Evolutionary conservation across 1,140 invertebrate species (phyloP).

Genomic region (Trichonephila inaurata): DNA sequence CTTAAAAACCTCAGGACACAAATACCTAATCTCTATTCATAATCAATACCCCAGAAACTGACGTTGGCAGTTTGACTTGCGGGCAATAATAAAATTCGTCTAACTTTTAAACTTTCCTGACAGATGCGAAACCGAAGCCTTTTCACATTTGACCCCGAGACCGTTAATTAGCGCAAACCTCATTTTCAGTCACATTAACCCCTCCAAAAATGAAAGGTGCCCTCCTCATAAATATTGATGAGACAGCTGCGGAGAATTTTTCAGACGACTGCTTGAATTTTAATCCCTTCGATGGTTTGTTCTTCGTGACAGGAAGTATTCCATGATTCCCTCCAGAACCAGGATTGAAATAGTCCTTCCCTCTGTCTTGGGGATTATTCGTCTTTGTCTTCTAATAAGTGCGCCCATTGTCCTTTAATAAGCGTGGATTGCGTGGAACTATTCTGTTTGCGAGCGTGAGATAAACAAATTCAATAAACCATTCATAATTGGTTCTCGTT

Average conservation of each 20-base stretch:
- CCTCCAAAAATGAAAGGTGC: conserved; percentile 66
- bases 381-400: conserved; percentile 4
- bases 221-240: conserved; percentile 70
- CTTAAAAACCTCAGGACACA: not conserved
- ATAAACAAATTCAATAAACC: conserved; percentile 2
- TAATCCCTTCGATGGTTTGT: conserved; percentile 16
- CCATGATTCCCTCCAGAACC: not conserved
- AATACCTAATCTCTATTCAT: conserved; percentile 47
- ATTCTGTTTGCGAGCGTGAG: not conserved
- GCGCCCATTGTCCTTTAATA: conserved; percentile 4
- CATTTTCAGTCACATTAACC: conserved; percentile 71
- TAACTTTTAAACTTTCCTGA: conserved; percentile 45
- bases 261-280: conserved; percentile 57
- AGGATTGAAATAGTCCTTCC: not conserved
- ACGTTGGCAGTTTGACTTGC: not conserved
- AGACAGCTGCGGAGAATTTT: conserved; percentile 66
- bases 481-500: not conserved
- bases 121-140: not conserved
- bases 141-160: conserved; percentile 39
- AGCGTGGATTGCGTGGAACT: not conserved
- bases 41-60: conserved; percentile 31
- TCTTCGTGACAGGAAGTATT: conserved; percentile 52
- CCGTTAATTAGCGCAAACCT: conserved; percentile 71
- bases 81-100: conserved; percentile 35
- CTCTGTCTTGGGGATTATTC: conserved; percentile 8